A percentile compares a stretch with the other conserved stretches of the same genome.
phyloP scores from a whole-genome alignment of 2,113 vertebrate genomes.

The Scartelaos histophorus region DNA sequence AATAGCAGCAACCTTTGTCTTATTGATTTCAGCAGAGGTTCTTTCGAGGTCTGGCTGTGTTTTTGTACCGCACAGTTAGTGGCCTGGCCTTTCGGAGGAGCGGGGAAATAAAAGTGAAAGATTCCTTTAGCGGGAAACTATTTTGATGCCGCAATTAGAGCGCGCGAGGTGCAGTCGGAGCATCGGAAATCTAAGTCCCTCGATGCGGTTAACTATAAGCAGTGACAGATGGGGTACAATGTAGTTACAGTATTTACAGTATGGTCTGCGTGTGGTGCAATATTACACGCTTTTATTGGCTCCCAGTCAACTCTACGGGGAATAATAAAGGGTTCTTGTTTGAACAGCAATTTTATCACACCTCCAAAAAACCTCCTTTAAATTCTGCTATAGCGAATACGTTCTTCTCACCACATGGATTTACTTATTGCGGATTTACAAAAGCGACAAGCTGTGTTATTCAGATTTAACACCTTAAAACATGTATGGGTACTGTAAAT shows the following conservation, averaged over 20 bases:
- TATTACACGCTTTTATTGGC: background rate
- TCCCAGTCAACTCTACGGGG: background rate
- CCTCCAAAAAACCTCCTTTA: background rate
- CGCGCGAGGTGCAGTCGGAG: conserved; percentile 8
- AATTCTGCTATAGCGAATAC: background rate
- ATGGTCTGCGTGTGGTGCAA: background rate
- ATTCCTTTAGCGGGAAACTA: conserved; percentile 40
- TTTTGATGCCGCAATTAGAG: conserved; percentile 39
- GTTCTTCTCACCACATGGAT: background rate
- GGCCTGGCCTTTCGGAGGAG: conserved; percentile 49
- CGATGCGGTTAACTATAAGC: background rate
- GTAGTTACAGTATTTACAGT: conserved; percentile 2
- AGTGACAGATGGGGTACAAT: conserved; percentile 2
- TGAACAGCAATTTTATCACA: conserved; percentile 6
- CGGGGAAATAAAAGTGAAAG: conserved; percentile 10
- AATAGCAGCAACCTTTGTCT: conserved; percentile 72
- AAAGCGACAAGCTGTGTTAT: background rate
- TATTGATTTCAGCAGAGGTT: conserved; percentile 71
- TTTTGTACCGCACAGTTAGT: conserved; percentile 23
- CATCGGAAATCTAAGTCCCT: conserved; percentile 1
- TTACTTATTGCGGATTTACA: background rate
- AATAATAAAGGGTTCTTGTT: background rate
- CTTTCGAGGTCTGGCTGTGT: conserved; percentile 38
- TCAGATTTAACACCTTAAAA: background rate
- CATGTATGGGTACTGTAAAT: background rate